Conservation (phyloP, 2,113 vertebrate genomes). For the Prolemur simus region DNA sequence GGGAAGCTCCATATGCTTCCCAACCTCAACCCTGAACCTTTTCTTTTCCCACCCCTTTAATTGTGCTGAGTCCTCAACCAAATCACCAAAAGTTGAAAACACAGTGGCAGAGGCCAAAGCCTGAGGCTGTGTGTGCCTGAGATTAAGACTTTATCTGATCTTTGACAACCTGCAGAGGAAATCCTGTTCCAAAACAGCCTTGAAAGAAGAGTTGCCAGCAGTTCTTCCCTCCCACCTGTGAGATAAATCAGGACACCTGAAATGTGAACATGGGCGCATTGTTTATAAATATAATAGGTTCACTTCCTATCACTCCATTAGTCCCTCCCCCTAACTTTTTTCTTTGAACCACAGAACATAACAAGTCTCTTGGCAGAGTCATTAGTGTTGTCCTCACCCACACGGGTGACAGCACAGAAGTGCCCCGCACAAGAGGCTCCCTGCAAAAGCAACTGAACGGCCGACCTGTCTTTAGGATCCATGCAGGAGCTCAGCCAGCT, state of each 20-base stretch:
- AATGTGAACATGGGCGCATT: constrained; percentile 54
- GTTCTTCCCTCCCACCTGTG: constrained; percentile 66
- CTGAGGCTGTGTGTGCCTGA: constrained; percentile 63
- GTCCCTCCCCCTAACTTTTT: not conserved
- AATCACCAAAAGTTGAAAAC: constrained; percentile 66
- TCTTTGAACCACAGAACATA: not conserved
- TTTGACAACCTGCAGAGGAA: constrained; percentile 79
- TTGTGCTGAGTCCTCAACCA: not conserved
- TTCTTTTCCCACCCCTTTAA: not conserved
- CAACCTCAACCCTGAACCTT: not conserved
- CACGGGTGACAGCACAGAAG: not conserved
- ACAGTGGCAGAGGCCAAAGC: constrained; percentile 15
- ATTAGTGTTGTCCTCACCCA: constrained; percentile 7
- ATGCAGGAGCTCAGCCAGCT: not conserved
- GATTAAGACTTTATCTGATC: constrained; percentile 78
- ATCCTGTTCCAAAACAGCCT: constrained; percentile 75
- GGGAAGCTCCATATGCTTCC: not conserved
- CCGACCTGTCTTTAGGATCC: not conserved
- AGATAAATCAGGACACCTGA: constrained; percentile 81
- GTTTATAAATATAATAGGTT: constrained; percentile 81
- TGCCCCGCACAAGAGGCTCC: not conserved
- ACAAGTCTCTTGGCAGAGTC: not conserved
- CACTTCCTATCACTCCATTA: constrained; percentile 36
- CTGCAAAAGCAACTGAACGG: not conserved
- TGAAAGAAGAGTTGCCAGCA: not conserved